Base-by-base conservation (phyloP, 2,888 invertebrate genomes). In the Orthosia cruda region DNA sequence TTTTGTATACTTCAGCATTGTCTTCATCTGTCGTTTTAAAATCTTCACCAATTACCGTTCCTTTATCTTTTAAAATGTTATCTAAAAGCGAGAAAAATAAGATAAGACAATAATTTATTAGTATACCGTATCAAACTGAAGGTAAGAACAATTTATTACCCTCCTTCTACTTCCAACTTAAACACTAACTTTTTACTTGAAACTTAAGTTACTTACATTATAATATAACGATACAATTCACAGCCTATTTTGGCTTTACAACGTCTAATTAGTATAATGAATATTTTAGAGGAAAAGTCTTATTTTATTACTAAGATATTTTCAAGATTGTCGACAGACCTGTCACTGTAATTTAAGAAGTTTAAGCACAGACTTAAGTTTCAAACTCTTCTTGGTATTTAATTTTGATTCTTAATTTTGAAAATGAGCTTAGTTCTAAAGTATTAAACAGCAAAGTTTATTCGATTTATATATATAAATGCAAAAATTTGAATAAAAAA, bases 211-310 rank as follows among this genome's bases (percentile, higher is more conserved):
- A 87, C 77, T 88, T 88, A 82, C n/a, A 69, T 78, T 81, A 80
- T 70, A 84, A 70, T 69, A n/a, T 77, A 80, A 89, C 72, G 62
- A 81, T 88, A 85, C 82, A 90, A 88, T 82, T 93, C 93, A 94
- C 93, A 94, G 93, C 92, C 91, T 83, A 87, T 87, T 89, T 93
- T 93, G 93, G 93, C 93, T 93, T 89, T 63, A 83, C 73, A 71
- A 88, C 68, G 83, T 79, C 77, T 81, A 85, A 83, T 83, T 81
- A 83, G 64, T 75, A 80, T 80, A 80, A 82, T 80, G 63, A 80
- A 87, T 71, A 72, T 69, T 73, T 85, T 62, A 73, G 78, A 72
- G 47, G 55, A 74, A 77, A 84, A 74, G 55, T 80, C 64, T 68
- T 74, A 80, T 62, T 70, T 80, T 72, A 80, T 45, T 69, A 76